phyloP scores from a whole-genome alignment of 1,140 invertebrate species.

The Linepithema humile region DNA sequence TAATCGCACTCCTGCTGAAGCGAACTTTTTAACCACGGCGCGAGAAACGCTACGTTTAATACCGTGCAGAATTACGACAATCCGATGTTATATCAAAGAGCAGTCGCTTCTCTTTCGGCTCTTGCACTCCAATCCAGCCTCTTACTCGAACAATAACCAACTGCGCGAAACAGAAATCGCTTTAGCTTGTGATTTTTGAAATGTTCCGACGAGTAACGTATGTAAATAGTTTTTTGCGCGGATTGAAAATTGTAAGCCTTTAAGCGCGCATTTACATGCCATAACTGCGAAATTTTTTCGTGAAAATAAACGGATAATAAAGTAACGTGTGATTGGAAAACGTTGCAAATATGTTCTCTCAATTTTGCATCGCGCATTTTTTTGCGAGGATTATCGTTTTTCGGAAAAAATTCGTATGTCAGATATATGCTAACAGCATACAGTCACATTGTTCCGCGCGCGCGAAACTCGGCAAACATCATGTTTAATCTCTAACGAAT shows the following conservation, averaged over 20 bases:
- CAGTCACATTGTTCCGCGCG: background rate
- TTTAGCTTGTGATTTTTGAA: constrained; percentile 37
- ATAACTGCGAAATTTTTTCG: background rate
- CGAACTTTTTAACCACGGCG: constrained; percentile 41
- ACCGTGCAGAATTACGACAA: constrained; percentile 27
- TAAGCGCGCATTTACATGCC: constrained; percentile 11
- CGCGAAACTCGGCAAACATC: background rate
- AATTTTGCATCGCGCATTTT: background rate
- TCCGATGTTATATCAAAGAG: constrained; percentile 43
- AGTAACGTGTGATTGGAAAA: constrained; percentile 31
- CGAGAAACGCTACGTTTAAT: constrained; percentile 33
- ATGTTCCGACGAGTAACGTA: background rate
- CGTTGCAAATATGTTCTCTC: background rate
- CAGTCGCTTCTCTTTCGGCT: constrained; percentile 2
- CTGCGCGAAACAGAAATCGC: constrained; percentile 14
- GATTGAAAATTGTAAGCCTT: constrained; percentile 27
- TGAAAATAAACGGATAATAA: constrained; percentile 36
- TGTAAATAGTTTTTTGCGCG: constrained; percentile 1
- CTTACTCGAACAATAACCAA: constrained; percentile 1
- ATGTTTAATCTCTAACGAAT: constrained; percentile 25
- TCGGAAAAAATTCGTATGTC: background rate
- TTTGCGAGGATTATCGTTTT: constrained; percentile 26
- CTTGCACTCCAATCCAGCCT: background rate
- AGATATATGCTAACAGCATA: constrained; percentile 5
- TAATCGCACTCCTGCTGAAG: constrained; percentile 38